phyloP scores from a whole-genome alignment of 2,888 invertebrate genomes.

The Zelleria hepariella region DNA sequence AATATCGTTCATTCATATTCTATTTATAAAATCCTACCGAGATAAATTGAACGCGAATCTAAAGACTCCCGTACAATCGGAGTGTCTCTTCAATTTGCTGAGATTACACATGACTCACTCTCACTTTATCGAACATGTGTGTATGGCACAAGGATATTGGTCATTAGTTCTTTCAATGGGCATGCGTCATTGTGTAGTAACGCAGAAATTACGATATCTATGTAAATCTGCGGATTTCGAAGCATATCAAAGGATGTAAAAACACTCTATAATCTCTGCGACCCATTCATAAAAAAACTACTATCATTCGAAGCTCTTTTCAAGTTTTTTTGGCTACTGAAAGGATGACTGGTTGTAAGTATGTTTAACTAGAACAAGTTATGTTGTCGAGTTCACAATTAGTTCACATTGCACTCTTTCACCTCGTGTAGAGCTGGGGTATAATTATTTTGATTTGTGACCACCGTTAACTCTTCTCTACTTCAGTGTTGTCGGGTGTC shows the following conservation, averaged over 20 bases:
- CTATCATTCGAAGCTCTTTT: no score
- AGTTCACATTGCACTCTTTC: no score
- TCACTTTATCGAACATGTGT: slow-evolving; percentile 11
- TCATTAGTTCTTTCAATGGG: slow-evolving; percentile 17
- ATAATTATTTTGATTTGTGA: no score
- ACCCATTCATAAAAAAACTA: no score
- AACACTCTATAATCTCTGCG: no score
- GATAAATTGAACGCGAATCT: slow-evolving; percentile 31
- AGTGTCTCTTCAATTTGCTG: slow-evolving; percentile 32
- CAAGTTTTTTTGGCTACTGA: no score
- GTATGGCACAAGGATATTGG: slow-evolving; percentile 18
- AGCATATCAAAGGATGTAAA: no score
- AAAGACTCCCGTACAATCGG: slow-evolving; percentile 25
- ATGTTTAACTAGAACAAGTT: no score
- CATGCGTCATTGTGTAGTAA: slow-evolving; percentile 30
- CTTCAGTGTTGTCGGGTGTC: not conserved
- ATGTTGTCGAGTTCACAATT: no score
- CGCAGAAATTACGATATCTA: not conserved
- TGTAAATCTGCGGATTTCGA: not conserved
- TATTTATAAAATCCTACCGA: slow-evolving; percentile 32
- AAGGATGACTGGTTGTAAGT: no score
- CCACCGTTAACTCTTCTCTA: no score
- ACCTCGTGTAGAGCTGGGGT: no score
- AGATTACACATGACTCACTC: slow-evolving; percentile 11
- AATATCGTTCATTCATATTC: slow-evolving; percentile 54